Evolutionary conservation across 2,888 invertebrate genomes (phyloP).

Genomic region (Saturnia japonica): DNA sequence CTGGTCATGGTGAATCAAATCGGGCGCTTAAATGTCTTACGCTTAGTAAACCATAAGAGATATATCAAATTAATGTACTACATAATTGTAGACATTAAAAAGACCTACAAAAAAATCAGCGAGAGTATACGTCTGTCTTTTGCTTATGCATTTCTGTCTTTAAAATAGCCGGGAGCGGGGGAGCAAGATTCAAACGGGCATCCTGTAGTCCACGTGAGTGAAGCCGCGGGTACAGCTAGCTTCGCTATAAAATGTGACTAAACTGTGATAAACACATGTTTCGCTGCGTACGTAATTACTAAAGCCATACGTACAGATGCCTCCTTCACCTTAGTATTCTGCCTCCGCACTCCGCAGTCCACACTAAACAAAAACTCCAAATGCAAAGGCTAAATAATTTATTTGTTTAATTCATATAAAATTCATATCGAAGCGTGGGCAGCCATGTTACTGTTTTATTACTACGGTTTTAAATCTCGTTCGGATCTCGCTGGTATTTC

Average conservation of each 20-base stretch:
- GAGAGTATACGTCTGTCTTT: too few species aligned
- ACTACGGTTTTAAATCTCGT: not conserved
- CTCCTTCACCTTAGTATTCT: slow-evolving; percentile 7
- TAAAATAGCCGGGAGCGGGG: too few species aligned
- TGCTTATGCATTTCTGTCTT: too few species aligned
- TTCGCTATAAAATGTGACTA: not conserved
- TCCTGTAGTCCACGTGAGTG: too few species aligned
- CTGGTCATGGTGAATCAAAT: too few species aligned
- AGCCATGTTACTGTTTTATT: slow-evolving; percentile 4
- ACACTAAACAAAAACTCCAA: slow-evolving; percentile 3
- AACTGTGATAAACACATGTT: not conserved
- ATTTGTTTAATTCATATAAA: slow-evolving; percentile 13
- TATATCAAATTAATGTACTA: too few species aligned
- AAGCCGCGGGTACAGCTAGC: too few species aligned
- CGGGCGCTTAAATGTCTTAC: too few species aligned
- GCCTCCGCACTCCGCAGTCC: not conserved
- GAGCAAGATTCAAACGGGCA: too few species aligned
- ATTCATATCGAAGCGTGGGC: slow-evolving; percentile 14
- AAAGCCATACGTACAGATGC: not conserved
- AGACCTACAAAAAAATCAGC: too few species aligned
- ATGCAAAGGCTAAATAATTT: slow-evolving; percentile 7
- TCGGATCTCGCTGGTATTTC: not conserved
- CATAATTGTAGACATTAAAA: too few species aligned
- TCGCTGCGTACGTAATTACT: not conserved
- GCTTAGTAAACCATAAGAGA: too few species aligned